Evolutionary conservation across 2,888 invertebrate species (phyloP), one percentile per base, ranked within the genome.

Genomic region (Scotopteryx bipunctaria): DNA sequence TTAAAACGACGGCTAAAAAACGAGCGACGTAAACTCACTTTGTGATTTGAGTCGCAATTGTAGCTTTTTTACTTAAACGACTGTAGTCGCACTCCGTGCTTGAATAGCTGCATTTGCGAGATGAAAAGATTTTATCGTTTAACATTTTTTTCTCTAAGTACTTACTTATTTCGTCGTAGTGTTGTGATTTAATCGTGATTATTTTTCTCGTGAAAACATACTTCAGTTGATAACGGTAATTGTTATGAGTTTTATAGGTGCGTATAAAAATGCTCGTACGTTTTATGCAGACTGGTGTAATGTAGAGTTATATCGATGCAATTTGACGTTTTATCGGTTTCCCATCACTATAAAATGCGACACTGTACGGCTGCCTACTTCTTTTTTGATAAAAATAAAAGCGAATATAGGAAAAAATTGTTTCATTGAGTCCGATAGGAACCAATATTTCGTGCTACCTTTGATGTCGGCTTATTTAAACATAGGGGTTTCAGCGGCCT

Each of bases 401-500:
- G 51, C 46, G 67, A 65, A 66, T 62, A 66, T 51, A 64, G 42
- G 61, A 38, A 55, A 60, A 75, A 74, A 77, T 69, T 74, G 69
- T 73, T 76, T 72, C 69, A 76, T 76, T 69, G 73, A 67, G 71
- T 69, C 69, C 72, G 71, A 72, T 75, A 66, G 67, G 58, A 72
- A 64, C 66, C 76, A 73, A 77, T 74, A 75, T 77, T 73, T 69
- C 66, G 67, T 64, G 67, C 61, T 61, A 73, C 77, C 82, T 86
- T 86, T 86, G 85, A 86, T 81, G 83, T 82, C 62, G 69, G 78
- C 73, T 81, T 84, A 80, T 83, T 83, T 83, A 81, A 82, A 84
- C 82, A 82, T 78, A 78, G 79, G 77, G 74, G 67, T 66, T 66
- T 73, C 67, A 69, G 66, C 63, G 57, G 62, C 71, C 75, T 78